Conservation (phyloP, 37 sponge, comb jelly and placozoan genomes). For the Mnemiopsis leidyi region DNA sequence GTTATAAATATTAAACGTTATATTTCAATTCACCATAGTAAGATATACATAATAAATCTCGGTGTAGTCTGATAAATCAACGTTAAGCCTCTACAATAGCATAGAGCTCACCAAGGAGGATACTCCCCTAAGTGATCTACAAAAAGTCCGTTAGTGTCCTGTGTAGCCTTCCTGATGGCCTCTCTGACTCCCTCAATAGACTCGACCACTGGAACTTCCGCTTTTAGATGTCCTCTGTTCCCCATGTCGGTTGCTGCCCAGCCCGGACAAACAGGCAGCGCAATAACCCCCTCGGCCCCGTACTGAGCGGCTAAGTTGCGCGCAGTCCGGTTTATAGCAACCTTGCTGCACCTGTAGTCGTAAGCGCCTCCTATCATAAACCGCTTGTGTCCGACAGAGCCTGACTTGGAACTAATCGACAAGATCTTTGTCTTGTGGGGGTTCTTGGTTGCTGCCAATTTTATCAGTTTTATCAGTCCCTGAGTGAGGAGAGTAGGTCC, state of each 20-base stretch:
- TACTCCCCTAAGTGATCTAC: constrained; percentile 50
- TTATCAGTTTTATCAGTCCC: constrained; percentile 23
- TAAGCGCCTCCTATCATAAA: constrained; percentile 64
- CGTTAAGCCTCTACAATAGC: no score
- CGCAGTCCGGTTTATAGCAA: constrained; percentile 48
- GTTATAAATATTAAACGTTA: no score
- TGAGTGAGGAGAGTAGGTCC: constrained; percentile 47
- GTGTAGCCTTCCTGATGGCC: background rate
- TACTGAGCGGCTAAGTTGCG: constrained; percentile 6
- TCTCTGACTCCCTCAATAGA: constrained; percentile 51
- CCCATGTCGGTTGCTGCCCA: constrained; percentile 65
- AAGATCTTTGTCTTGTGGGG: constrained; percentile 40
- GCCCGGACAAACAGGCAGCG: constrained; percentile 39
- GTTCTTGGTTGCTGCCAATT: background rate
- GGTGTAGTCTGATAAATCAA: no score
- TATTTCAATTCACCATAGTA: no score
- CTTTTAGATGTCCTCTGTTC: constrained; percentile 56
- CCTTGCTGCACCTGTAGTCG: constrained; percentile 62
- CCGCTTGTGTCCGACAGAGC: constrained; percentile 14
- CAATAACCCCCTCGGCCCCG: constrained; percentile 45
- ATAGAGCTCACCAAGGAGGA: constrained; percentile 50
- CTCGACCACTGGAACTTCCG: constrained; percentile 46
- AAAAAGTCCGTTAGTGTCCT: constrained; percentile 32
- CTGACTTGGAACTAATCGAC: constrained; percentile 22
- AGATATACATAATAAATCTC: no score